Percentiles rank a stretch among this genome's conserved stretches.
Conservation (phyloP, 2,113 vertebrate genomes). For the Cyphomyrus plagiostoma region DNA sequence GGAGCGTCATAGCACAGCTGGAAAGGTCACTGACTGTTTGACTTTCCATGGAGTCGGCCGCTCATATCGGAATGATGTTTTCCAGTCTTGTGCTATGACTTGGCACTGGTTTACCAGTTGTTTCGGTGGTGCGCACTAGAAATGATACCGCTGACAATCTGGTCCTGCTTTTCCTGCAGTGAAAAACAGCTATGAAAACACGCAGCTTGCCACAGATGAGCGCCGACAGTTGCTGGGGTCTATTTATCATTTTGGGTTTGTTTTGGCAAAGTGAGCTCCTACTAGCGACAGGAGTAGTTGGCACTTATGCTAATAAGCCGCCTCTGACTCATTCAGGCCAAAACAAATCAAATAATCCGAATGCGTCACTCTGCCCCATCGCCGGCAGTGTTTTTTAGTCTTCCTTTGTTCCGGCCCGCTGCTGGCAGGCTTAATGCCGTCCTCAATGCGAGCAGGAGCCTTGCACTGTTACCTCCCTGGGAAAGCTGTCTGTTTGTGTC, state of each 20-base stretch:
- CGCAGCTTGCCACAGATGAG: not conserved
- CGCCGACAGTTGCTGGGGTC: not conserved
- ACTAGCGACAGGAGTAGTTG: not conserved
- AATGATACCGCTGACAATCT: not conserved
- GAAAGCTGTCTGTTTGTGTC: not conserved
- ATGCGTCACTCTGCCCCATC: not conserved
- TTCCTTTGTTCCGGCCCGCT: not conserved
- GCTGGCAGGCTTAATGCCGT: not conserved
- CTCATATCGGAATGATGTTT: not conserved
- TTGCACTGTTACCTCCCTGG: not conserved
- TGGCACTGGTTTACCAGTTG: not conserved
- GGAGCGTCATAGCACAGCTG: not conserved
- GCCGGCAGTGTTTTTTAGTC: not conserved
- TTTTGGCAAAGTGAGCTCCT: constrained; percentile 10
- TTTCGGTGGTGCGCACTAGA: not conserved
- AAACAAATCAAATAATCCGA: not conserved
- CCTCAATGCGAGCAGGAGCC: not conserved
- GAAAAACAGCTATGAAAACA: not conserved
- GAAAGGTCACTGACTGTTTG: not conserved
- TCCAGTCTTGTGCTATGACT: not conserved
- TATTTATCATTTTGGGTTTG: constrained; percentile 7
- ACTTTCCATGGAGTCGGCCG: not conserved
- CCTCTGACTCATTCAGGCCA: constrained; percentile 6
- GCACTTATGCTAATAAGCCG: constrained; percentile 1
- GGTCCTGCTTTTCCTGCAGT: not conserved